phyloP scores from a whole-genome alignment of 2,888 invertebrate genomes.

The Drosophila incognita region DNA sequence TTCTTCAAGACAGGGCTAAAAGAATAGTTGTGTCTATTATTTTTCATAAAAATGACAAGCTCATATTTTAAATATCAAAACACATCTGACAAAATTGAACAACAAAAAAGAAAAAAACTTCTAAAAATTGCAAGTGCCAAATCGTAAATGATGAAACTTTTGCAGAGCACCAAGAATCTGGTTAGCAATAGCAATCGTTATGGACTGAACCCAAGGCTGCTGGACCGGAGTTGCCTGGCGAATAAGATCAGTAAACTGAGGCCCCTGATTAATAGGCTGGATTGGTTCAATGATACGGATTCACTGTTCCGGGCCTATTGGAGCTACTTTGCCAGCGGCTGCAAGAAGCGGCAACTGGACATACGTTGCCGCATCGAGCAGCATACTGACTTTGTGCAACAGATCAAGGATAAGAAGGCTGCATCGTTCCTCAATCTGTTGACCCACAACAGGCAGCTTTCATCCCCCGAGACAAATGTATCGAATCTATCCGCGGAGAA shows the following conservation, averaged over 20 bases:
- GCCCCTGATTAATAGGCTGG: conserved; percentile 30
- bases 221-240: conserved; percentile 33
- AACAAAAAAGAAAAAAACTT: conserved; percentile 1
- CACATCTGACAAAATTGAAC: background rate
- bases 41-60: conserved; percentile 25
- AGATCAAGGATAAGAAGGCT: background rate
- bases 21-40: background rate
- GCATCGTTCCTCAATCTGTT: conserved; percentile 5
- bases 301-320: conserved; percentile 49
- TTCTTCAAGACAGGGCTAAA: too few relatives aligned
- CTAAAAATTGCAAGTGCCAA: conserved; percentile 31
- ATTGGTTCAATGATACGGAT: conserved; percentile 22
- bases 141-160: conserved; percentile 8
- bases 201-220: conserved; percentile 13
- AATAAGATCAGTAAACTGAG: conserved; percentile 4
- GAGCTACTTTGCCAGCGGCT: conserved; percentile 52
- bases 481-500: background rate
- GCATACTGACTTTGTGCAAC: conserved; percentile 18
- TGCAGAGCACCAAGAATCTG: background rate
- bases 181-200: background rate
- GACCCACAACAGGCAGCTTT: background rate
- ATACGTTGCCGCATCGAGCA: conserved; percentile 44
- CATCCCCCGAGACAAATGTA: too few relatives aligned
- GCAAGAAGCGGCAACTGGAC: conserved; percentile 30
- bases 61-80: background rate